phyloP scores from a whole-genome alignment of 2,113 vertebrate species.

The Entosphenus tridentatus region DNA sequence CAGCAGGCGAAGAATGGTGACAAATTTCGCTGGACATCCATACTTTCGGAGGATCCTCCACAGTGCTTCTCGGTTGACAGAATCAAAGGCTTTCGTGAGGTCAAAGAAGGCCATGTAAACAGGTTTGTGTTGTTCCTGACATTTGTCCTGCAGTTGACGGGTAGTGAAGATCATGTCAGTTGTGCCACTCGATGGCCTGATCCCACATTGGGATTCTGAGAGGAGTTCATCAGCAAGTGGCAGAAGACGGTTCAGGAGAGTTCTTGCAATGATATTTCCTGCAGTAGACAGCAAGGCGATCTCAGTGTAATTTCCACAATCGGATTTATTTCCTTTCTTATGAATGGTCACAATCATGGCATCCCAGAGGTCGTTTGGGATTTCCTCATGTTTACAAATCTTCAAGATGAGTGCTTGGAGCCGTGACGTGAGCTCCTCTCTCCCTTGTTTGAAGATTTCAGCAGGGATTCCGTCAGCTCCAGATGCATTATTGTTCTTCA shows the following conservation, averaged over 20 bases:
- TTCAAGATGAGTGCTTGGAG: conserved; percentile 13
- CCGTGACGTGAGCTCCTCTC: conserved; percentile 12
- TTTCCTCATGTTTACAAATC: conserved; percentile 15
- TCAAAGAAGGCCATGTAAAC: no score
- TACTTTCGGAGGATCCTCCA: no score
- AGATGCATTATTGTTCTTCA: conserved; percentile 18
- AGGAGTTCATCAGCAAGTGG: background rate
- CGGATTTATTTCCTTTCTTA: conserved; percentile 11
- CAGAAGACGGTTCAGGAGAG: background rate
- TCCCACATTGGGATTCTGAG: background rate
- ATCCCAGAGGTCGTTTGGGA: conserved; percentile 16
- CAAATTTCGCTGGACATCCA: no score
- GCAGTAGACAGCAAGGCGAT: background rate
- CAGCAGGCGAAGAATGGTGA: no score
- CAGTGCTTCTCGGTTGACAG: no score
- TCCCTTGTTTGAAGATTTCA: conserved; percentile 15
- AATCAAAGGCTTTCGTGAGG: no score
- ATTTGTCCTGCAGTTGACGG: background rate
- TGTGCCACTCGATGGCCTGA: background rate
- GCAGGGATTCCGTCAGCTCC: conserved; percentile 17
- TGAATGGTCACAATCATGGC: conserved; percentile 13
- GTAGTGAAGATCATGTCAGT: conserved; percentile 1
- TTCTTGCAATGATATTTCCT: background rate
- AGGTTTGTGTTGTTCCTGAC: no score
- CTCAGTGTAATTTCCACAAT: background rate